These are phyloP conservation scores for Drosophila busckii DNA, from an alignment of 1,140 invertebrate genomes.

Conservation along the genomic window DNA sequence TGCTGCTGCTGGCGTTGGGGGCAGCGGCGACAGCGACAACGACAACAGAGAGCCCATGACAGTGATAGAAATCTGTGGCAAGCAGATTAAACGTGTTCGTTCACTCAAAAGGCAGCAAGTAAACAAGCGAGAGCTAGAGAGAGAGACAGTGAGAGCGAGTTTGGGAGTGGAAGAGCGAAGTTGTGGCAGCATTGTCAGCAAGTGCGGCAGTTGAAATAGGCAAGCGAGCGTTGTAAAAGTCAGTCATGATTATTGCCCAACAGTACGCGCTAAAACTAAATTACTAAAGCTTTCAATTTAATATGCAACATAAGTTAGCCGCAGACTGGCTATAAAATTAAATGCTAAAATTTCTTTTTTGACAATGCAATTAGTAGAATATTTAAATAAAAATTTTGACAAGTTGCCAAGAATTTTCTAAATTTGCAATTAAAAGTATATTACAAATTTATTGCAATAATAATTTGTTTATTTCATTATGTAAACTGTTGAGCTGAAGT, in stretches of 20 bases:
- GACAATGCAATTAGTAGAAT: no score
- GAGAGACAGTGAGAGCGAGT: not conserved
- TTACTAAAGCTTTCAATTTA: no score
- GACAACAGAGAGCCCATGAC: conserved; percentile 59
- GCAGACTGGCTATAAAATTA: no score
- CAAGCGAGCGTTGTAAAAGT: conserved; percentile 49
- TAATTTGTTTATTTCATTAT: no score
- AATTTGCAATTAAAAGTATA: no score
- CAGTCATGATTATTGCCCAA: conserved; percentile 73
- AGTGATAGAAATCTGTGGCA: conserved; percentile 75
- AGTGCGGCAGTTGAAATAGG: conserved; percentile 23
- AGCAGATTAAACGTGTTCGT: conserved; percentile 71
- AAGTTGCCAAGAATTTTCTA: no score
- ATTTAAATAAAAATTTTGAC: no score
- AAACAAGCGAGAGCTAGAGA: conserved; percentile 2
- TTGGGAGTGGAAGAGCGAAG: not conserved
- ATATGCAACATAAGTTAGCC: no score
- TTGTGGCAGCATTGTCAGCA: conserved; percentile 7
- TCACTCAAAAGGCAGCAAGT: conserved; percentile 4
- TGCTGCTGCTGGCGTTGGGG: conserved; percentile 9
- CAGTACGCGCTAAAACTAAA: conserved; percentile 25
- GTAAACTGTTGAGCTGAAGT: no score
- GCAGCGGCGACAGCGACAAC: conserved; percentile 12
- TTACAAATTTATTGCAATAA: no score
- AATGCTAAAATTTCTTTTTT: no score